A percentile compares a stretch with the other conserved stretches of the same genome.
phyloP scores from a whole-genome alignment of 23 tunicate species.

The Diplosoma virens region DNA sequence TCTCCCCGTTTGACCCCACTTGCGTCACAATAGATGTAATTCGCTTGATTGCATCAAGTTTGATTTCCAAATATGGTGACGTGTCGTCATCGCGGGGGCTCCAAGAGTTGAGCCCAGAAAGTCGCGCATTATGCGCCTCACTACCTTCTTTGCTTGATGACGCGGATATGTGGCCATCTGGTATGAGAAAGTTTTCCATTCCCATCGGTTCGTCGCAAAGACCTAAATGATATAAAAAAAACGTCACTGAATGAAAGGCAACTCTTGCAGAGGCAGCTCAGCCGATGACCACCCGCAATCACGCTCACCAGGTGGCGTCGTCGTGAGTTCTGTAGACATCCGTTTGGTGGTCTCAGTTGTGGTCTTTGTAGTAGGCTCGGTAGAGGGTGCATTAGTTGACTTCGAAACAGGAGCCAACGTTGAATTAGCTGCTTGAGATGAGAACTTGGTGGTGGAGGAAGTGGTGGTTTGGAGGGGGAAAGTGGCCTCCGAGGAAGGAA shows the following conservation, averaged over 20 bases:
- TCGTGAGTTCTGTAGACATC: constrained; percentile 15
- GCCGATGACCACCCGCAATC: too few relatives aligned
- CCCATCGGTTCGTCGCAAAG: constrained; percentile 79
- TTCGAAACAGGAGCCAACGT: too few relatives aligned
- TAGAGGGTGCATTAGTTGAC: too few relatives aligned
- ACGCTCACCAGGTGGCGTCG: constrained; percentile 16
- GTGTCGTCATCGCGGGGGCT: constrained; percentile 51
- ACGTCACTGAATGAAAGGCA: too few relatives aligned
- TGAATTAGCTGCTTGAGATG: too few relatives aligned
- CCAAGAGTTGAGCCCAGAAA: constrained; percentile 47
- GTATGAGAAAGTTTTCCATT: constrained; percentile 47
- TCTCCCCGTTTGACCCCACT: constrained; percentile 74
- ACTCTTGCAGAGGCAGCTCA: background rate
- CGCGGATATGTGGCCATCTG: constrained; percentile 46
- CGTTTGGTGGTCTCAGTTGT: too few relatives aligned
- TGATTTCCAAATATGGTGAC: constrained; percentile 59
- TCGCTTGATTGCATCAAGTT: constrained; percentile 18
- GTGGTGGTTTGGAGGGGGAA: too few relatives aligned
- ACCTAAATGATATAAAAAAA: constrained; percentile 28
- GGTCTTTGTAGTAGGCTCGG: too few relatives aligned
- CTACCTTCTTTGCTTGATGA: constrained; percentile 58
- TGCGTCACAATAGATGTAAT: constrained; percentile 69
- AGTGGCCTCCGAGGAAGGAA: constrained; percentile 49
- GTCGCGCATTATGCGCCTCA: constrained; percentile 41
- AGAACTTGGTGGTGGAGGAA: too few relatives aligned